These are phyloP conservation scores for Abramis brama DNA, from an alignment of 2,113 vertebrate genomes.

Conservation along the genomic window DNA sequence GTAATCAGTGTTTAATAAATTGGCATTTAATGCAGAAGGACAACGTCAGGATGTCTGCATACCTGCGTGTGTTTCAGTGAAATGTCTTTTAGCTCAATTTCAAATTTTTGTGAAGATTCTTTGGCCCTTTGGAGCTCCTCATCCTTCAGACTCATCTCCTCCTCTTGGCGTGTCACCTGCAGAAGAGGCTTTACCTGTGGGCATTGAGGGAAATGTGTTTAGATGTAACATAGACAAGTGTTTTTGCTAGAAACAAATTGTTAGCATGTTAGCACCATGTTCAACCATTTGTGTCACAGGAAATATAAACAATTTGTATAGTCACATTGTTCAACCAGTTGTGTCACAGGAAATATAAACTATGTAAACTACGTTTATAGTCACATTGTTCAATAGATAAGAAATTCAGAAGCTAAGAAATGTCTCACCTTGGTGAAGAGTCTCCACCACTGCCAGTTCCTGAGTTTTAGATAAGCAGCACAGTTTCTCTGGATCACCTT, in stretches of 20 bases:
- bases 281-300: background rate
- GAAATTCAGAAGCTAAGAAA: background rate
- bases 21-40: background rate
- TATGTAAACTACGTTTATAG: background rate
- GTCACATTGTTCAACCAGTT: background rate
- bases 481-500: slow-evolving; percentile 90
- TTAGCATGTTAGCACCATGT: background rate
- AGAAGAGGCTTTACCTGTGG: slow-evolving; percentile 86
- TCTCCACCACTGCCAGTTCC: slow-evolving; percentile 93
- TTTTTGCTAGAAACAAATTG: background rate
- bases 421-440: slow-evolving; percentile 86
- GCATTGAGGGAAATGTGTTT: background rate
- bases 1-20: background rate
- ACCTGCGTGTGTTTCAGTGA: slow-evolving; percentile 84
- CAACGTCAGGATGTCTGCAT: background rate
- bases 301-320: background rate
- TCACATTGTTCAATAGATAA: background rate
- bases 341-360: too few species aligned
- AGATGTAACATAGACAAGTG: background rate
- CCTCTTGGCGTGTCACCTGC: slow-evolving; percentile 88
- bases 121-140: slow-evolving; percentile 82
- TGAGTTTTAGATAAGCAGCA: slow-evolving; percentile 89
- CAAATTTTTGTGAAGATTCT: slow-evolving; percentile 79
- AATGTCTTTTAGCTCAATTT: slow-evolving; percentile 82
- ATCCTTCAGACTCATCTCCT: slow-evolving; percentile 87